Evolutionary conservation across 2,888 invertebrate genomes (phyloP).

Genomic region (Conus canariensis): DNA sequence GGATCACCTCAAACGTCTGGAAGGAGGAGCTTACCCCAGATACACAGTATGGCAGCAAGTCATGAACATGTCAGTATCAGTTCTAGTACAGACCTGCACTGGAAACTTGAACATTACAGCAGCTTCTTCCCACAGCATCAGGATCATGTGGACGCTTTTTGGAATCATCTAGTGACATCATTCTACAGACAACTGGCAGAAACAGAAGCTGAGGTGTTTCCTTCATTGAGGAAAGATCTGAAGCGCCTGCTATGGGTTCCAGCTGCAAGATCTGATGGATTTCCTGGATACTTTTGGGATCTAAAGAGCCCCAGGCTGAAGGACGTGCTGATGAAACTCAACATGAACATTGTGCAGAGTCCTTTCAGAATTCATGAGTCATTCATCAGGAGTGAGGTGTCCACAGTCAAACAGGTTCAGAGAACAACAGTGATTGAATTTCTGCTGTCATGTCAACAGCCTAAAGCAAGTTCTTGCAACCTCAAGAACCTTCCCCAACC

Average conservation of each 20-base stretch:
- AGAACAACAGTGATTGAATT: constrained; percentile 17
- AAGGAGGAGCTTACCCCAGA: background rate
- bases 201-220: constrained; percentile 12
- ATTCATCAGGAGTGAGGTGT: background rate
- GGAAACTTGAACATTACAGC: constrained; percentile 10
- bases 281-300: constrained; percentile 24
- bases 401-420: background rate
- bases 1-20: background rate
- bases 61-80: background rate
- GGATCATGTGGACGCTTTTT: constrained; percentile 5
- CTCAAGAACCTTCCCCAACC: constrained; percentile 24
- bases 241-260: constrained; percentile 24
- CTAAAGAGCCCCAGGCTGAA: background rate
- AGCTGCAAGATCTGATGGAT: background rate
- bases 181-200: constrained; percentile 15
- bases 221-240: constrained; percentile 1
- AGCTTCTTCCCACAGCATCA: constrained; percentile 17
- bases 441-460: background rate
- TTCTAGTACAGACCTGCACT: background rate
- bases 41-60: background rate
- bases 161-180: background rate
- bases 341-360: constrained; percentile 34
- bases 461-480: background rate
- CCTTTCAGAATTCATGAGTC: constrained; percentile 3
- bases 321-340: background rate